These are phyloP conservation scores for Euclidia mi DNA, from an alignment of 2,888 invertebrate species.

Conservation along the genomic window DNA sequence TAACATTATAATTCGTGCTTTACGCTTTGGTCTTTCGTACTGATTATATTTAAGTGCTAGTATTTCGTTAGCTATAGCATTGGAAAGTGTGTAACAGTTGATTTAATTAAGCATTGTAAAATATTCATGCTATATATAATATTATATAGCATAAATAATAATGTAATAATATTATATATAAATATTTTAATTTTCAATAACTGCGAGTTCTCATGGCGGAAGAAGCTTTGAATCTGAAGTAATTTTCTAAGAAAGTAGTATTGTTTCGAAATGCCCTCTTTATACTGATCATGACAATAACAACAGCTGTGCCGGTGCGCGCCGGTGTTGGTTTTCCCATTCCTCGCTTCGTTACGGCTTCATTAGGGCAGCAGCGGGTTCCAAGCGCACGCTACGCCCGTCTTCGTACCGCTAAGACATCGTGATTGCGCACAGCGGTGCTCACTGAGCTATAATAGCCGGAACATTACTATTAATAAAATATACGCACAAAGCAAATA, in stretches of 20 bases:
- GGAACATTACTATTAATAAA: slow-evolving; percentile 28
- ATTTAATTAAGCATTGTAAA: too few species aligned
- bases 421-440: slow-evolving; percentile 39
- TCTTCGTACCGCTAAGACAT: slow-evolving; percentile 34
- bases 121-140: too few species aligned
- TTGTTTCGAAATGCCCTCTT: slow-evolving; percentile 67
- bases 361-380: slow-evolving; percentile 75
- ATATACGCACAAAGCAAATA: slow-evolving; percentile 11
- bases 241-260: slow-evolving; percentile 61
- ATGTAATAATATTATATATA: too few species aligned
- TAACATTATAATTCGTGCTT: slow-evolving; percentile 24
- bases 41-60: not conserved
- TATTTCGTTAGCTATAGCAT: too few species aligned
- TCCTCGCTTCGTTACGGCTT: slow-evolving; percentile 81
- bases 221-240: slow-evolving; percentile 53
- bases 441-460: slow-evolving; percentile 20
- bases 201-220: slow-evolving; percentile 27
- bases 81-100: too few species aligned
- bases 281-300: slow-evolving; percentile 77
- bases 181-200: slow-evolving; percentile 21
- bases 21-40: slow-evolving; percentile 13
- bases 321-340: slow-evolving; percentile 77
- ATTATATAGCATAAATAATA: too few species aligned
- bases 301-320: slow-evolving; percentile 73
- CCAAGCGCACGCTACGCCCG: slow-evolving; percentile 45